Base-by-base conservation (phyloP, 2,797 vertebrate species). In the Nannoperca australis region DNA sequence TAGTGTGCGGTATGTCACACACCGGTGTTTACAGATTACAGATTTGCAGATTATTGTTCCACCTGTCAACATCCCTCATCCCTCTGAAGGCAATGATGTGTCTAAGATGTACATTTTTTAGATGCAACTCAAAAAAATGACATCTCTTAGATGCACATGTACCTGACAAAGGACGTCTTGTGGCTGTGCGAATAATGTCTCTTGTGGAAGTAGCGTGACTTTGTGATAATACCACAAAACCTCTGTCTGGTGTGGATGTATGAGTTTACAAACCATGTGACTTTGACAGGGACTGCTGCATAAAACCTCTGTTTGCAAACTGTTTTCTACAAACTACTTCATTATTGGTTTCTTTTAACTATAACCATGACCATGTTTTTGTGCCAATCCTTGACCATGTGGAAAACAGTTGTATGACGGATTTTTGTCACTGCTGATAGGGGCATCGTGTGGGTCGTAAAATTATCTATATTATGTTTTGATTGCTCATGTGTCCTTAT, bases 21-120 rank as follows among this genome's bases (percentile, higher is more conserved):
- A 66, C 4, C 13, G 0, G 32, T 66, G 61, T 69, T 61, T 64
- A 62, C 51, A 62, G 40, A 69, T 69, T 51, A 58, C 24, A 62
- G 27, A 54, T 83, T 73, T 75, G 50, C n/a, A 66, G 27, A 54
- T 83, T 73, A 40, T 40, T 67, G 36, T 67, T 67, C 51, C 47
- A 73, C 24, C 49, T 74, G 32, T 32, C 27, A 58, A 7, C 24
- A 58, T 44, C n/a, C 3, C 24, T 73, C 20, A 40, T 45, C 6
- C 20, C 22, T 17, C 20, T 67, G 32, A 12, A 38, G n/a, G 30
- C 14, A 75, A 27, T 54, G 18, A 58, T 55, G 40, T 32, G 34
- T 69, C 40, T 20, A 24, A n/a, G 10, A 30, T 63, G 7, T 51
- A 17, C 4, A 7, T 30, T 27, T 47, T 68, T 68, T 24, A 40